Conservation (phyloP, 2,888 invertebrate genomes). For the Polydrusus cervinus region DNA sequence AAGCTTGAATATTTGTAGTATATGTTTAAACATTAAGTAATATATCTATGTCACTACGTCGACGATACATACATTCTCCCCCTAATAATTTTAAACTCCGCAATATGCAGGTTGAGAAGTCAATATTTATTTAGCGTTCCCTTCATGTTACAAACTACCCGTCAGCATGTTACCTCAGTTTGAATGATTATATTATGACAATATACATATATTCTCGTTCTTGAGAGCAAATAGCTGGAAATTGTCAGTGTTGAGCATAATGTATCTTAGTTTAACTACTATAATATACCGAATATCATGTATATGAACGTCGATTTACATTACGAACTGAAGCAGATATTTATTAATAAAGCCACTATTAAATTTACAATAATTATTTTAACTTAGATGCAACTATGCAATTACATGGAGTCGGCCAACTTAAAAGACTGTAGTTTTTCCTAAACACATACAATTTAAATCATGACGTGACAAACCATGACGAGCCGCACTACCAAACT, state of each 20-base stretch:
- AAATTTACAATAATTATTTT: not conserved
- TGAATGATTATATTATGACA: conserved; percentile 52
- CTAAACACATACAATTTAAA: too few relatives aligned
- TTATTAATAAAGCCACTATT: not conserved
- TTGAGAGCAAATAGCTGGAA: conserved; percentile 48
- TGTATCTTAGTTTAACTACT: conserved; percentile 34
- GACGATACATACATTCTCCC: not conserved
- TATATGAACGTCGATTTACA: not conserved
- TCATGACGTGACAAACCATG: too few relatives aligned
- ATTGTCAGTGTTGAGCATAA: conserved; percentile 41
- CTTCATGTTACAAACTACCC: conserved; percentile 36
- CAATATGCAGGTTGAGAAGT: conserved; percentile 29
- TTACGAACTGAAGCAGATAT: not conserved
- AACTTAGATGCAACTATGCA: too few relatives aligned
- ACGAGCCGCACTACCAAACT: too few relatives aligned
- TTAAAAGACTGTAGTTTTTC: too few relatives aligned
- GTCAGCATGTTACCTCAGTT: conserved; percentile 44
- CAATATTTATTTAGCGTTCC: conserved; percentile 49
- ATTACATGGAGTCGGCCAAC: too few relatives aligned
- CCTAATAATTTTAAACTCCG: conserved; percentile 35
- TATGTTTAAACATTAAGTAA: conserved; percentile 12
- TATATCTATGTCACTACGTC: conserved; percentile 24
- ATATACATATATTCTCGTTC: conserved; percentile 47
- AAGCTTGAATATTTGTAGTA: not conserved
- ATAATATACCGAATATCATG: not conserved